Percentiles rank a stretch among this genome's conserved stretches.
These are phyloP conservation scores for Conistra vaccinii DNA, from an alignment of 2,888 invertebrate species.

Conservation along the genomic window DNA sequence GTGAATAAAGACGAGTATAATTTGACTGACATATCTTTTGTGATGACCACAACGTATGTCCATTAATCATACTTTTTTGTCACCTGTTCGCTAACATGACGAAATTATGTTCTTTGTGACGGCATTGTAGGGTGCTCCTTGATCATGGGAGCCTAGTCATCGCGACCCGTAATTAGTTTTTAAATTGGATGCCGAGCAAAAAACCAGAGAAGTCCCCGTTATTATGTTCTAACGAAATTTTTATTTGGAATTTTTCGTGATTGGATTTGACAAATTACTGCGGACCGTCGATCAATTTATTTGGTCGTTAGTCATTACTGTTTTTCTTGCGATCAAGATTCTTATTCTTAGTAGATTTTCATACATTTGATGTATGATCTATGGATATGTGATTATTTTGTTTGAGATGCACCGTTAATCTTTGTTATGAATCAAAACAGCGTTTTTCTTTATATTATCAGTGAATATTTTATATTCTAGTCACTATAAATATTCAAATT, in stretches of 20 bases:
- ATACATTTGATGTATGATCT: conserved; percentile 31
- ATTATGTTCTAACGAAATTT: conserved; percentile 84
- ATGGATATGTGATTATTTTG: conserved; percentile 30
- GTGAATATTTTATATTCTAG: neutral
- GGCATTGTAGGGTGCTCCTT: conserved; percentile 83
- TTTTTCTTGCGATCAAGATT: conserved; percentile 71
- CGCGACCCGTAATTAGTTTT: conserved; percentile 88
- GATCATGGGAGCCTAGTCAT: conserved; percentile 86
- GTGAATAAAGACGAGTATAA: conserved; percentile 75
- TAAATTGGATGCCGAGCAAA: conserved; percentile 87
- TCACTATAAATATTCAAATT: neutral
- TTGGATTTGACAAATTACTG: conserved; percentile 89
- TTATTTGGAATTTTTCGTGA: conserved; percentile 82
- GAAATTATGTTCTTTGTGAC: conserved; percentile 87
- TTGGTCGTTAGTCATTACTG: conserved; percentile 78
- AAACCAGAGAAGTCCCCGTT: conserved; percentile 86
- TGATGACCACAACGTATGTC: conserved; percentile 76
- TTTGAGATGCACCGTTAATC: conserved; percentile 39
- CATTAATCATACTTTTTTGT: conserved; percentile 90
- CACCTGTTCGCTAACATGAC: conserved; percentile 87
- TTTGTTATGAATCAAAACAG: conserved; percentile 15
- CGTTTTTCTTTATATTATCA: neutral
- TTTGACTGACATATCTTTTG: conserved; percentile 83
- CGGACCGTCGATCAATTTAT: conserved; percentile 78
- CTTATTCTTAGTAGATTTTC: conserved; percentile 58